Evolutionary conservation across 2,888 invertebrate species (phyloP).

Genomic region (Melangyna quadrimaculata): DNA sequence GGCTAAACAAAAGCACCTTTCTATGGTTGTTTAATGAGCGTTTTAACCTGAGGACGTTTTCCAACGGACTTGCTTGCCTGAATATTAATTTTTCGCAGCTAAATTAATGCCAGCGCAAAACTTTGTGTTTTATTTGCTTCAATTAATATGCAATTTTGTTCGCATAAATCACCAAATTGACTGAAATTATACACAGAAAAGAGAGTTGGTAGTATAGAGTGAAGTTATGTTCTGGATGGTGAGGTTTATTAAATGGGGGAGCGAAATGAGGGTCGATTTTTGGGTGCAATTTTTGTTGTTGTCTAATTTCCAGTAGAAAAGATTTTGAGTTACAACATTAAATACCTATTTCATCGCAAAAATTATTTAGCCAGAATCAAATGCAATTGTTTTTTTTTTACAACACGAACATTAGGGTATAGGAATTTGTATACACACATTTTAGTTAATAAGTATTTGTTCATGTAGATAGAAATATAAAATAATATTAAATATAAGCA

Average conservation of each 20-base stretch:
- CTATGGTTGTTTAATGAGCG: slow-evolving; percentile 24
- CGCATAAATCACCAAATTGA: slow-evolving; percentile 48
- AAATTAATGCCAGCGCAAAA: slow-evolving; percentile 58
- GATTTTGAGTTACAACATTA: neutral
- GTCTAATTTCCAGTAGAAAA: neutral
- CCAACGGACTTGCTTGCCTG: slow-evolving; percentile 22
- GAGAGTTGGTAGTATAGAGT: no score
- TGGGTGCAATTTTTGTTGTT: neutral
- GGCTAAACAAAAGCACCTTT: slow-evolving; percentile 11
- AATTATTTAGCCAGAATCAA: slow-evolving; percentile 1
- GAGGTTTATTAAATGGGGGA: neutral
- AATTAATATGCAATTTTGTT: slow-evolving; percentile 64
- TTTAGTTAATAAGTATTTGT: neutral
- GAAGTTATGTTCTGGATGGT: neutral
- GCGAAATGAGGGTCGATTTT: slow-evolving; percentile 12
- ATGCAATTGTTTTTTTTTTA: neutral
- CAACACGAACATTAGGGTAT: neutral
- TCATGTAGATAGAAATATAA: slow-evolving; percentile 9
- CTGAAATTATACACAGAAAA: slow-evolving; percentile 24
- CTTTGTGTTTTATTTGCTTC: slow-evolving; percentile 54
- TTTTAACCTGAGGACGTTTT: slow-evolving; percentile 35
- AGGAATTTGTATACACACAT: neutral
- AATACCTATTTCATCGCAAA: neutral
- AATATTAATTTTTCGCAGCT: slow-evolving; percentile 44
- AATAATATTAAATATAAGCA: neutral